phyloP scores from a whole-genome alignment of 2,797 vertebrate genomes.

The Microctenopoma lineatum region DNA sequence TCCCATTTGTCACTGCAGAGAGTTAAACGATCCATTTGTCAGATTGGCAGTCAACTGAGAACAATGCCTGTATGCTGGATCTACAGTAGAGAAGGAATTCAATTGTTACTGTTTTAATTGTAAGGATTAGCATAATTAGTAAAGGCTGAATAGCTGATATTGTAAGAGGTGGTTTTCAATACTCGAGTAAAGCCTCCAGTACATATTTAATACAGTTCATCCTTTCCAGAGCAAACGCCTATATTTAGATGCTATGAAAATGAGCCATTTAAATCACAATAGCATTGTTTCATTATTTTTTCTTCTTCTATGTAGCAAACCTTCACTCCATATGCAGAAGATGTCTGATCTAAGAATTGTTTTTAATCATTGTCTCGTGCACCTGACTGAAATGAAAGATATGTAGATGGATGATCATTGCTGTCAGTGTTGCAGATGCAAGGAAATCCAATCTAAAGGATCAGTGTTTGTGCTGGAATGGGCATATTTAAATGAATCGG shows the following conservation, averaged over 20 bases:
- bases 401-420: background rate
- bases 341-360: background rate
- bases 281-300: background rate
- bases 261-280: background rate
- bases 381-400: background rate
- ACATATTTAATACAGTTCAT: background rate
- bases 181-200: background rate
- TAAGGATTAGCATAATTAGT: background rate
- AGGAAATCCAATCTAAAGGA: background rate
- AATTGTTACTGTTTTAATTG: constrained; percentile 17
- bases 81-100: background rate
- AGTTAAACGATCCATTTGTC: constrained; percentile 47
- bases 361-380: background rate
- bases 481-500: background rate
- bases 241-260: background rate
- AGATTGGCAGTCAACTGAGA: constrained; percentile 29
- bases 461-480: background rate
- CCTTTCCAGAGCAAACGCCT: background rate
- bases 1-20: constrained; percentile 26
- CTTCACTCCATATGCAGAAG: background rate
- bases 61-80: constrained; percentile 32
- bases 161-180: background rate
- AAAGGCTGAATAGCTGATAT: background rate
- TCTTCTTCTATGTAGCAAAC: background rate
- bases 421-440: background rate